Conservation (phyloP, 2,113 vertebrate genomes). For the Spheniscus mendiculus region DNA sequence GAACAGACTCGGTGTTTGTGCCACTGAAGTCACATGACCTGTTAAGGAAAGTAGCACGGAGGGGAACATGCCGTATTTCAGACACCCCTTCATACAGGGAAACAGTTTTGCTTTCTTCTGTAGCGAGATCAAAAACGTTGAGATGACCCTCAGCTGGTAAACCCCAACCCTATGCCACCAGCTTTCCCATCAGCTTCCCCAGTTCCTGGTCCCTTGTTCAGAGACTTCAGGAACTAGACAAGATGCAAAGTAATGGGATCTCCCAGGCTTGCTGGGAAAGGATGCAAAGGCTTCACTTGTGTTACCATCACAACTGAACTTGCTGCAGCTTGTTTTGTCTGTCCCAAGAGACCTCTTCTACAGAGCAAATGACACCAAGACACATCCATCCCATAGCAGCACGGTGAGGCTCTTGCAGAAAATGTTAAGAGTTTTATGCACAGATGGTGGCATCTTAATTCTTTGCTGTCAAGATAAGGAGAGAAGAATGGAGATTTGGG, state of each 20-base stretch:
- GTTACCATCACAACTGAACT: not conserved
- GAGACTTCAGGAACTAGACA: not conserved
- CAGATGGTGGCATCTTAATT: not conserved
- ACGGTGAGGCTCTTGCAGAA: not conserved
- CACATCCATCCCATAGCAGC: not conserved
- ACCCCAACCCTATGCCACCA: not conserved
- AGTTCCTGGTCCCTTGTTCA: not conserved
- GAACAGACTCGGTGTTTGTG: not conserved
- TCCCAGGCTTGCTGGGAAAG: not conserved
- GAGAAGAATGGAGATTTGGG: not conserved
- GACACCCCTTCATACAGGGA: not conserved
- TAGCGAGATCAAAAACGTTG: not conserved
- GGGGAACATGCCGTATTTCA: not conserved
- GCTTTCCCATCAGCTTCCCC: not conserved
- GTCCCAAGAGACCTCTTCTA: not conserved
- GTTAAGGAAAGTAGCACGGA: not conserved
- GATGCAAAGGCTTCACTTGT: not conserved
- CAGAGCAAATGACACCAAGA: not conserved
- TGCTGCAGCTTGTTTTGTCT: not conserved
- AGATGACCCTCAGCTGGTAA: not conserved
- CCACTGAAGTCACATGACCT: not conserved
- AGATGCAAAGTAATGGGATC: not conserved
- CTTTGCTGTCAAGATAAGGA: not conserved
- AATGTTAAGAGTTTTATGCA: not conserved
- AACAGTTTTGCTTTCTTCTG: not conserved